Evolutionary conservation across 2,888 invertebrate genomes (phyloP).

Genomic region (Shargacucullia verbasci): DNA sequence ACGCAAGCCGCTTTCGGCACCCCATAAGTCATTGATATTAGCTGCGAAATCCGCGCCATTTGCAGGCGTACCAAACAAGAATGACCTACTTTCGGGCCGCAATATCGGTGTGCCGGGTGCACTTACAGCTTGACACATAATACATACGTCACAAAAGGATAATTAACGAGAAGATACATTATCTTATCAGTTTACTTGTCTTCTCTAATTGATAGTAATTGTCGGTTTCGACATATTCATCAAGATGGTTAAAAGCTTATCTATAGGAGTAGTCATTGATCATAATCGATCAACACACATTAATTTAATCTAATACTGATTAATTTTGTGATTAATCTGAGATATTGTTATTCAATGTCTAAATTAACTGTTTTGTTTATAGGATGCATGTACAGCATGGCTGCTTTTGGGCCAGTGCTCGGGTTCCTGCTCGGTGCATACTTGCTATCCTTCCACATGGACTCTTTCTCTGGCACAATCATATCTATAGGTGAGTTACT

Average conservation of each 20-base stretch:
- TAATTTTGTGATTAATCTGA: no score
- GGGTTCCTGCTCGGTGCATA: conserved; percentile 98
- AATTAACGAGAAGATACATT: conserved; percentile 26
- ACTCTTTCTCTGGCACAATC: conserved; percentile 93
- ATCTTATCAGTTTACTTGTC: conserved; percentile 31
- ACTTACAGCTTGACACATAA: conserved; percentile 55
- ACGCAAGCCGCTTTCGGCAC: conserved; percentile 60
- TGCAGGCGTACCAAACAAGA: conserved; percentile 68
- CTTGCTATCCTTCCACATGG: conserved; percentile 97
- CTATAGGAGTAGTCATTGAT: conserved; percentile 7
- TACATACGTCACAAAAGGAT: conserved; percentile 37
- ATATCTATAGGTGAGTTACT: conserved; percentile 91
- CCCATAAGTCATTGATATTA: conserved; percentile 68
- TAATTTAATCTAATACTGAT: conserved; percentile 1
- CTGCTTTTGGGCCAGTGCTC: conserved; percentile 98
- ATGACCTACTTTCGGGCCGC: conserved; percentile 79
- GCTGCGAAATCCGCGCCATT: conserved; percentile 71
- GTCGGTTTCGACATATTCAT: conserved; percentile 13
- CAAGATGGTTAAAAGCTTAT: conserved; percentile 4
- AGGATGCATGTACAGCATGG: conserved; percentile 99
- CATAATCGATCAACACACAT: neutral
- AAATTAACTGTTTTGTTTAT: conserved; percentile 61
- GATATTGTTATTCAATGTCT: neutral
- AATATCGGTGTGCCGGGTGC: conserved; percentile 59
- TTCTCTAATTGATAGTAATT: conserved; percentile 28